Evolutionary conservation across 2,888 invertebrate species (phyloP), one percentile per base, ranked within the genome.

Genomic region (Sphecodes monilicornis): DNA sequence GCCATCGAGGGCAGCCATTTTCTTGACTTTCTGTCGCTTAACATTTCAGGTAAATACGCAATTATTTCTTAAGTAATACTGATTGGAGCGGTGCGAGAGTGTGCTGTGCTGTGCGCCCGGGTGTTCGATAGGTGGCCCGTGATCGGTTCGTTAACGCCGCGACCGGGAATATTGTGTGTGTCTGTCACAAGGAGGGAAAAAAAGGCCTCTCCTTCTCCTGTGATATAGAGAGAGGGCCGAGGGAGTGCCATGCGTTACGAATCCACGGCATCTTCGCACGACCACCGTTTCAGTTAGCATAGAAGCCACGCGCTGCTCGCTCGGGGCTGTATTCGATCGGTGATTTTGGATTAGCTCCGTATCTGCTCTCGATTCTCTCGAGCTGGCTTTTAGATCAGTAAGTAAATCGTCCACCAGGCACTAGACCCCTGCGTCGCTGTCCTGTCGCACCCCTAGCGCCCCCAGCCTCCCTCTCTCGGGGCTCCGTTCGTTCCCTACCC

Each of bases 11-110:
- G 93, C 93, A 93, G 93, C 93, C 93, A 93, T 93, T 93, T 93
- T 93, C 93, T 93, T 92, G 93, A 93, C 93, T 93, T 92, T 93
- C 93, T 92, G 92, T 93, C 93, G 93, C 92, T 91, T 91, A 93
- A 92, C 91, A 93, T 92, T 91, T 92, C 93, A 93, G 93, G 93
- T 93, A 93, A 93, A 93, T 93, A 93, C 92, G 92, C 90, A 93
- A 92, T 92, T 92, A 91, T 90, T 90, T 91, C 84, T 88, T 90
- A 89, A 90, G 80, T 87, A 89, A 87, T 85, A 85, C 88, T 91
- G 89, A 78, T 84, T 86, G 89, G 87, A 90, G 90, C 93, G 89
- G 89, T 91, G 89, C 90, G 89, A 89, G 90, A 90, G 90, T 92
- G 92, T 92, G 91, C 85, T 89, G 91, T 91, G 90, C 84, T 87